Base-by-base conservation (phyloP, 2,797 vertebrate species). In the Parambassis ranga region DNA sequence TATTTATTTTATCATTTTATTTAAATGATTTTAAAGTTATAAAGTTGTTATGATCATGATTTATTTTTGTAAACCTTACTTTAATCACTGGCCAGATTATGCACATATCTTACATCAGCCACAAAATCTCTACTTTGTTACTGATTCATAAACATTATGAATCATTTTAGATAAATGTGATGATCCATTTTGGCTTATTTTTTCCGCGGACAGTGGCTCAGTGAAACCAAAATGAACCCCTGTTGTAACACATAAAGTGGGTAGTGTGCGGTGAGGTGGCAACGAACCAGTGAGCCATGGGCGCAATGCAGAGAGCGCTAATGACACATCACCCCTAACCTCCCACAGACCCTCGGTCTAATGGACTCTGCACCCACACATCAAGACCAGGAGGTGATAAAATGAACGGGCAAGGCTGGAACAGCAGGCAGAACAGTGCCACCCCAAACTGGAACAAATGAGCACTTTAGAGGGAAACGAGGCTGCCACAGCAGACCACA, bases 251-350 rank as follows among this genome's bases (percentile, higher is more conserved):
- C 33, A 41, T 5, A 2, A 39, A 37, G 16, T 56, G 47, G 19
- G 43, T 56, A 10, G 48, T 26, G 55, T 27, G 39, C 46, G 63
- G 18, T 36, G 58, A 58, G 42, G 69, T 23, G 22, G 60, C 41
- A 47, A 41, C 14, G 4, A 65, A 20, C 71, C 30, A 74, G 60
- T 66, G 77, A 82, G 51, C 69, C 65, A 16, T 53, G 44, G 30
- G 37, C 4, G 3, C 31, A 13, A 53, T 63, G 63, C 61, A 71
- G 61, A 51, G 59, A 55, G 58, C 66, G 41, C 70, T 87, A 88
- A 88, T 87, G 82, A 77, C 79, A 74, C 48, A 43, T 81, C 75
- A 71, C 72, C 76, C 77, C 55, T 74, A 48, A 74, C 73, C 83
- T 81, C 43, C 62, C 43, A 51, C 42, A 39, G 42, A 79, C 78